Conservation (phyloP, 2,888 invertebrate genomes). For the Ecliptopera silaceata region DNA sequence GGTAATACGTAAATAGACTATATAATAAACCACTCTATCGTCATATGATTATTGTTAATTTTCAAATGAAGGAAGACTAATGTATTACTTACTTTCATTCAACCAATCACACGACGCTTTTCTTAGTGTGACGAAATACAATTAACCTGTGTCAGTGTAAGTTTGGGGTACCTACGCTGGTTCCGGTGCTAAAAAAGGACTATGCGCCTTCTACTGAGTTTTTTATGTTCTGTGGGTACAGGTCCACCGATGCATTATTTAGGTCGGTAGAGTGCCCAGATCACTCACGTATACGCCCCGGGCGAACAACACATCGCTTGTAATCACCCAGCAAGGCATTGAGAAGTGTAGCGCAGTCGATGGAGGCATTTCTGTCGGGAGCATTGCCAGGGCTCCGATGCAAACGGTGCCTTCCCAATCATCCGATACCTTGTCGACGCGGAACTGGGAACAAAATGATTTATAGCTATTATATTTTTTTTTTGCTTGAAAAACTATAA, state of each 20-base stretch:
- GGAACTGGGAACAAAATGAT: constrained; percentile 75
- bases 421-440: constrained; percentile 87
- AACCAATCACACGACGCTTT: too few relatives aligned
- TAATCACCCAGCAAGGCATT: constrained; percentile 91
- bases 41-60: too few relatives aligned
- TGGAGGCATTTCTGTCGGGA: constrained; percentile 85
- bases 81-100: too few relatives aligned
- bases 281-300: constrained; percentile 89
- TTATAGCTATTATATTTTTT: not conserved
- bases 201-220: too few relatives aligned
- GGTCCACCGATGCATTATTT: not conserved
- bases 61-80: too few relatives aligned
- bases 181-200: too few relatives aligned
- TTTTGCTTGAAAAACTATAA: too few relatives aligned
- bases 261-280: not conserved
- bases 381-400: constrained; percentile 90
- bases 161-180: too few relatives aligned
- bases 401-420: constrained; percentile 91
- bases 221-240: not conserved
- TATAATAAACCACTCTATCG: too few relatives aligned
- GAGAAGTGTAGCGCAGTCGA: constrained; percentile 89
- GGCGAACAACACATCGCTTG: constrained; percentile 90
- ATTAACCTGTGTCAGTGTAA: too few relatives aligned
- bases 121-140: too few relatives aligned
- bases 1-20: too few relatives aligned